Conservation (phyloP, 2,113 vertebrate genomes). For the Eulemur rufifrons region DNA sequence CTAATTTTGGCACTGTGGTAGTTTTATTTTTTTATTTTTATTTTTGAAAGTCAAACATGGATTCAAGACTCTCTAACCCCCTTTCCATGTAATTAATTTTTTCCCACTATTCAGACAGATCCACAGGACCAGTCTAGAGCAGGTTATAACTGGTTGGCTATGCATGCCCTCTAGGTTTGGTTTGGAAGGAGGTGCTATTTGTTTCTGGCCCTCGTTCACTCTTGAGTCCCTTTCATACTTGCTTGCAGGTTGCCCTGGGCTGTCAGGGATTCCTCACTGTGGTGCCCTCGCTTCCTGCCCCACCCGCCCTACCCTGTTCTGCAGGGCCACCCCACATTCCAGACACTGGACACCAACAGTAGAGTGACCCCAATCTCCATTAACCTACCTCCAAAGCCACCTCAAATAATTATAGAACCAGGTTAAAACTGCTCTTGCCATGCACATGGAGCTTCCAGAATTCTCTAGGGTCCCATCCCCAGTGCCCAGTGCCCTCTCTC, state of each 20-base stretch:
- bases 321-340: too few relatives aligned
- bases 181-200: background rate
- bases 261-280: background rate
- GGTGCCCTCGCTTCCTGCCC: background rate
- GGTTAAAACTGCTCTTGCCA: background rate
- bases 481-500: background rate
- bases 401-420: background rate
- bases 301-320: background rate
- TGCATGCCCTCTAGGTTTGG: background rate
- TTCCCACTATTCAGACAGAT: background rate
- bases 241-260: background rate
- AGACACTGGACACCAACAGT: background rate
- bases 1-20: constrained; percentile 48
- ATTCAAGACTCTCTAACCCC: background rate
- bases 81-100: constrained; percentile 22
- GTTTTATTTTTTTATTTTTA: background rate
- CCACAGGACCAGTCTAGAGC: background rate
- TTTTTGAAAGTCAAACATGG: background rate
- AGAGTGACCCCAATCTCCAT: background rate
- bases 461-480: background rate
- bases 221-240: background rate
- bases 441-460: background rate
- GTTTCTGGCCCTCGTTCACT: background rate
- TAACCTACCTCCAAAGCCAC: background rate
- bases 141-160: background rate